Evolutionary conservation across 2,113 vertebrate species (phyloP), one percentile per base, ranked within the genome.

Genomic region (Mesembrinibis cayennensis): DNA sequence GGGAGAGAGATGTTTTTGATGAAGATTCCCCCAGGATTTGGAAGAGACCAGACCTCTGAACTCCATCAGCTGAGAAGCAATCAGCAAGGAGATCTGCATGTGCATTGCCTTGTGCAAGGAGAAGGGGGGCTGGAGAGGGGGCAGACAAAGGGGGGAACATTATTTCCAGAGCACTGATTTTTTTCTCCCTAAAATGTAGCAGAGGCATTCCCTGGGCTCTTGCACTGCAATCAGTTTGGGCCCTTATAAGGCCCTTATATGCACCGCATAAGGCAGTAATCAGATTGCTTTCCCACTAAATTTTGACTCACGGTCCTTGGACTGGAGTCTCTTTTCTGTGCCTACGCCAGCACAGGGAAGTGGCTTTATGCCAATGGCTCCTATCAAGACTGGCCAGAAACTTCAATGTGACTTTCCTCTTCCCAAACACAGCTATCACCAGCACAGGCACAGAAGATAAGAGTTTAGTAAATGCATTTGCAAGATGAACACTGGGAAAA

Each of bases 391-490:
- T 50, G 44, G 69, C 72, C 85, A 71, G 82, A 96, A 96, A 92
- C 86, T 58, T 98, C 97, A 96, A 97, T 98, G 97, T 98, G 97
- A 98, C 97, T 96, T 98, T 97, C 87, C 91, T 96, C 71, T 93
- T 74, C 92, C 91, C 89, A 93, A 96, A 89, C 85, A 83, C 59
- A 71, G 87, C 49, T 71, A 95, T 93, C 74, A 26, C 45, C 83
- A 84, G 72, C 55, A 34, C 81, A 62, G 81, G 91, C 73, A 47
- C 63, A 23, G 67, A 53, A n/a, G 97, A 98, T 98, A 98, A 98
- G 93, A 11, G 44, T 12, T 49, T 50, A 40, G 36, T 7, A 65
- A 93, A 65, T 2, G 38, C 13, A 18, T 25, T 66, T 81, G 66
- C 40, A 55, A 76, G 72, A 53, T 1, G 27, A 90, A 19, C 79